Percentiles rank a stretch among this genome's conserved stretches.
These are phyloP conservation scores for Drosophila funebris DNA, from an alignment of 1,140 invertebrate species.

Conservation along the genomic window DNA sequence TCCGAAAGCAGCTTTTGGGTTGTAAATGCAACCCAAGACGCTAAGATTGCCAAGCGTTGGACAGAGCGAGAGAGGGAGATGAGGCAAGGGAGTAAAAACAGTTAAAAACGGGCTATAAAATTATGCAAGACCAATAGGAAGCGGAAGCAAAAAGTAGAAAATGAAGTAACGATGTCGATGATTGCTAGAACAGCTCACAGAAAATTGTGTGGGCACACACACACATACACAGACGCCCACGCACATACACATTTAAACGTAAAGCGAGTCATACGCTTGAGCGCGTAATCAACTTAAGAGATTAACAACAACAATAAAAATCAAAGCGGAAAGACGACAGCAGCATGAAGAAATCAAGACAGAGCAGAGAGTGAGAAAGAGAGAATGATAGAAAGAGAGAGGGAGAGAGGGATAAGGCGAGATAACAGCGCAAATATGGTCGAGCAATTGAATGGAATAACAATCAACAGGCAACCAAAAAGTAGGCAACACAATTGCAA, in stretches of 20 bases:
- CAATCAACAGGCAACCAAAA: conserved; percentile 56
- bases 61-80: neutral
- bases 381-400: neutral
- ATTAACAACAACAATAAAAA: conserved; percentile 52
- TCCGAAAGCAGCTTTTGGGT: conserved; percentile 11
- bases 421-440: conserved; percentile 5
- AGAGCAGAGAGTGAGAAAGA: neutral
- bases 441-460: conserved; percentile 47
- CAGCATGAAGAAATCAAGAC: neutral
- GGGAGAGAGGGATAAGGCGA: neutral
- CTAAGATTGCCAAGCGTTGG: too few species aligned
- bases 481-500: conserved; percentile 33
- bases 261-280: conserved; percentile 11
- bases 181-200: conserved; percentile 27
- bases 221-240: conserved; percentile 1
- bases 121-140: conserved; percentile 28
- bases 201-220: conserved; percentile 12
- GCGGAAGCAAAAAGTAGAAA: conserved; percentile 10
- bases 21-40: conserved; percentile 10
- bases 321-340: conserved; percentile 10
- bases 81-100: neutral
- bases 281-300: conserved; percentile 30
- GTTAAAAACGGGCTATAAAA: conserved; percentile 29
- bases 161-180: conserved; percentile 28
- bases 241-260: neutral